phyloP scores from a whole-genome alignment of 1,140 invertebrate species.

The Lordiphosa clarofinis region DNA sequence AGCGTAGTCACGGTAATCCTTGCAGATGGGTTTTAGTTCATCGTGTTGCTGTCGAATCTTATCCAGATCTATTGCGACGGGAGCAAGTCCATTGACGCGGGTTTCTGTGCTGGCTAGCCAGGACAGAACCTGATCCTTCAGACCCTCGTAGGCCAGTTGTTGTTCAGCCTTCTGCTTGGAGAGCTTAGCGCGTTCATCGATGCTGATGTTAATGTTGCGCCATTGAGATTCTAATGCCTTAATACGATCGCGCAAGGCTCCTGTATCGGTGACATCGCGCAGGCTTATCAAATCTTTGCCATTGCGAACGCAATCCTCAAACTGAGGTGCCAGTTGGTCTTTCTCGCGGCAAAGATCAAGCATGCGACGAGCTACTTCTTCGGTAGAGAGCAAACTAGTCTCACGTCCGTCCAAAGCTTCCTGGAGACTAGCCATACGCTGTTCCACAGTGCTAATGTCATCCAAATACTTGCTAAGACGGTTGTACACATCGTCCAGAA shows the following conservation, averaged over 20 bases:
- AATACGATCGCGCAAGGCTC: slow-evolving; percentile 90
- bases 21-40: slow-evolving; percentile 92
- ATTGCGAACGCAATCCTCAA: slow-evolving; percentile 89
- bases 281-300: slow-evolving; percentile 92
- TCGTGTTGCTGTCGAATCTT: slow-evolving; percentile 90
- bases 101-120: slow-evolving; percentile 92
- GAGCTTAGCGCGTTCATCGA: slow-evolving; percentile 91
- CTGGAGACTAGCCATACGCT: slow-evolving; percentile 86
- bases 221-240: slow-evolving; percentile 93
- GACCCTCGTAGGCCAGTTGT: slow-evolving; percentile 89
- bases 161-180: slow-evolving; percentile 91
- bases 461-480: slow-evolving; percentile 87
- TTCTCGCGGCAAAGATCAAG: slow-evolving; percentile 81
- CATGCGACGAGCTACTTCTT: slow-evolving; percentile 86
- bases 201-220: slow-evolving; percentile 88
- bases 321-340: slow-evolving; percentile 79
- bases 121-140: slow-evolving; percentile 90
- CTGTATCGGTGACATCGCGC: slow-evolving; percentile 93
- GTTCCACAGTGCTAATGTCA: slow-evolving; percentile 85
- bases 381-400: slow-evolving; percentile 83
- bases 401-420: slow-evolving; percentile 89
- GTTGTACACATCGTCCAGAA: slow-evolving; percentile 89
- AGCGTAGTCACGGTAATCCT: slow-evolving; percentile 93
- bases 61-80: slow-evolving; percentile 93
- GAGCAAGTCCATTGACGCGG: slow-evolving; percentile 85